These are phyloP conservation scores for Aporophyla lueneburgensis DNA, from an alignment of 2,888 invertebrate genomes.

Conservation along the genomic window DNA sequence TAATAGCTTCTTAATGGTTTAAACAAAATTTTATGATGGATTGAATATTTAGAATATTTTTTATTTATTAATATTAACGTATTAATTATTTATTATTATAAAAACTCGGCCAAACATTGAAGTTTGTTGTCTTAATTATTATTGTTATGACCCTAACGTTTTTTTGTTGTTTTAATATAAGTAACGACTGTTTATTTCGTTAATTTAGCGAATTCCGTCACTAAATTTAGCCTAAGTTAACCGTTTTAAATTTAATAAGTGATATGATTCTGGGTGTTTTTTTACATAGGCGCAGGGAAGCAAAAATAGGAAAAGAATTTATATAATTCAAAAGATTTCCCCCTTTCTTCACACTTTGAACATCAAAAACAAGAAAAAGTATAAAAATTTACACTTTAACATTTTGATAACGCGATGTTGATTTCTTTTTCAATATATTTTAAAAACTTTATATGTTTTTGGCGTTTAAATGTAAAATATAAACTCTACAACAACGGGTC, in stretches of 20 bases:
- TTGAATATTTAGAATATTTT: neutral
- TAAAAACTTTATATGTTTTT: conserved; percentile 15
- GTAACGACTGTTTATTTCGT: conserved; percentile 75
- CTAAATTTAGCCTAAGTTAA: conserved; percentile 83
- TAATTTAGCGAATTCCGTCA: conserved; percentile 77
- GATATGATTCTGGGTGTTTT: conserved; percentile 88
- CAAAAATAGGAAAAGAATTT: conserved; percentile 66
- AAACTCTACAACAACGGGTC: conserved; percentile 63
- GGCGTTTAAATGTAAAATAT: conserved; percentile 28
- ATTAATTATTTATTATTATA: conserved; percentile 5
- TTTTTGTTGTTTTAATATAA: conserved; percentile 61
- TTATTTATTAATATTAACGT: neutral
- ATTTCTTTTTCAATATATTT: neutral
- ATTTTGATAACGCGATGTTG: neutral
- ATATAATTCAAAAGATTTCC: conserved; percentile 54
- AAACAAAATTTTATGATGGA: conserved; percentile 8
- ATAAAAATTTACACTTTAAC: neutral
- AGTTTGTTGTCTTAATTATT: conserved; percentile 52
- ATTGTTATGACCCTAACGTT: conserved; percentile 3
- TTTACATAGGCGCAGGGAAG: conserved; percentile 80
- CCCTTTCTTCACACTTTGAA: conserved; percentile 31
- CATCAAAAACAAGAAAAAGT: conserved; percentile 19
- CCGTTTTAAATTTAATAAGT: conserved; percentile 78
- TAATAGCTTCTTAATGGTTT: conserved; percentile 48
- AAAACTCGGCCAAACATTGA: conserved; percentile 49